A percentile compares a stretch with the other conserved stretches of the same genome.
These are phyloP conservation scores for Lithobates sylvaticus DNA, from an alignment of 2,797 vertebrate species.

Conservation along the genomic window DNA sequence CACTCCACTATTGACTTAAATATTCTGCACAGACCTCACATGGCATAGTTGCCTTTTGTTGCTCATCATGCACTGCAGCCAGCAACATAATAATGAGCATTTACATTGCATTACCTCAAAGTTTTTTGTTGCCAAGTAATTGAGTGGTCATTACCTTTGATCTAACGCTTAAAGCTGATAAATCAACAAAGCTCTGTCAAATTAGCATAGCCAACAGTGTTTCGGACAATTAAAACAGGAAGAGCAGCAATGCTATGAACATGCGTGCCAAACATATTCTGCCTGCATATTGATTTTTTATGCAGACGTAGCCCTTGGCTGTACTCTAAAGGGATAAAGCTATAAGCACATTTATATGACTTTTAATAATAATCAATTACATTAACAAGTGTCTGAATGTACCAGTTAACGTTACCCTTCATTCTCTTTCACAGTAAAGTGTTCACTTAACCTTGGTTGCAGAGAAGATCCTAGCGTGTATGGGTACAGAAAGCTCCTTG, in stretches of 20 bases:
- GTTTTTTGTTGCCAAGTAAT: too few species aligned
- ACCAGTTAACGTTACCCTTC: slow-evolving; percentile 20
- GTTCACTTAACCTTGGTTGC: slow-evolving; percentile 40
- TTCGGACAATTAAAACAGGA: background rate
- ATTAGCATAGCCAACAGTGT: too few species aligned
- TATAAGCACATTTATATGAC: slow-evolving; percentile 4
- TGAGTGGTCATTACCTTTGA: too few species aligned
- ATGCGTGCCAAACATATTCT: background rate
- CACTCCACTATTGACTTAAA: too few species aligned
- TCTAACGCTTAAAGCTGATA: too few species aligned
- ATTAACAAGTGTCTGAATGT: slow-evolving; percentile 24
- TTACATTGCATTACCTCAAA: too few species aligned
- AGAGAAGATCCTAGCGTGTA: background rate
- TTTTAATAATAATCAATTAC: slow-evolving; percentile 38
- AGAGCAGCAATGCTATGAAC: background rate
- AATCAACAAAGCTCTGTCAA: too few species aligned
- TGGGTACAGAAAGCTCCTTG: background rate
- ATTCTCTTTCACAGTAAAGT: slow-evolving; percentile 19
- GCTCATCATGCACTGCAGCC: too few species aligned
- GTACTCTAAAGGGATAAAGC: slow-evolving; percentile 18
- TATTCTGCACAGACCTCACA: too few species aligned
- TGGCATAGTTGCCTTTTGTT: too few species aligned
- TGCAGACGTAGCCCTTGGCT: slow-evolving; percentile 4
- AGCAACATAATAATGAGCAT: too few species aligned
- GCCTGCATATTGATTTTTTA: background rate